phyloP scores from a whole-genome alignment of 2,888 invertebrate species.

The Acrobasis repandana region DNA sequence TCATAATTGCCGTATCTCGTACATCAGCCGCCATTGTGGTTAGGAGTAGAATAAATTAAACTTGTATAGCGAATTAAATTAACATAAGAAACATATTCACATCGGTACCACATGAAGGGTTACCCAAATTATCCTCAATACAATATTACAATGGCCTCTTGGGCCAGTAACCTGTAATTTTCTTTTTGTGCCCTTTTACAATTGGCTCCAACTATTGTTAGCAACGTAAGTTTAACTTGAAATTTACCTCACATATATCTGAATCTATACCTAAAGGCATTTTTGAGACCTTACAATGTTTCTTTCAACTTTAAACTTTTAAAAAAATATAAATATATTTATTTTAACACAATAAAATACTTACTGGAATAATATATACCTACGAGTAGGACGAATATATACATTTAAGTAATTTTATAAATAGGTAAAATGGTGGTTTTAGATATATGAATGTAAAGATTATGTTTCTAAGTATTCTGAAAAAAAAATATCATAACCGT shows the following conservation, averaged over 20 bases:
- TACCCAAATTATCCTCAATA: constrained; percentile 67
- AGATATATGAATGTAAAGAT: too few relatives aligned
- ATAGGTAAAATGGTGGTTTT: too few relatives aligned
- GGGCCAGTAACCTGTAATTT: constrained; percentile 62
- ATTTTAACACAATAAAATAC: too few relatives aligned
- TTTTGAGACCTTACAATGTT: too few relatives aligned
- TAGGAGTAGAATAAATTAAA: constrained; percentile 8
- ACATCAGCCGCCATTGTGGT: constrained; percentile 7
- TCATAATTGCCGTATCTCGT: constrained; percentile 7
- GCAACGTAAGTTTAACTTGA: constrained; percentile 32
- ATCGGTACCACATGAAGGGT: constrained; percentile 51
- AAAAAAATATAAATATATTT: too few relatives aligned
- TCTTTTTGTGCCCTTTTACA: constrained; percentile 57
- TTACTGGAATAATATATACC: too few relatives aligned
- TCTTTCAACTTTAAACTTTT: too few relatives aligned
- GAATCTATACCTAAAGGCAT: too few relatives aligned
- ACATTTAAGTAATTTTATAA: too few relatives aligned
- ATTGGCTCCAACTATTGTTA: constrained; percentile 45
- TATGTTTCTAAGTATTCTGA: too few relatives aligned
- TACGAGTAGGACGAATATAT: too few relatives aligned
- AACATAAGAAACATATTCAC: constrained; percentile 35
- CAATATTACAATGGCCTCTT: constrained; percentile 57
- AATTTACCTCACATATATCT: constrained; percentile 43
- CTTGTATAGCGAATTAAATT: constrained; percentile 24
- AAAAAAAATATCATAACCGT: too few relatives aligned